A percentile compares a stretch with the other conserved stretches of the same genome.
These are phyloP conservation scores for Tenthredo mesomela DNA, from an alignment of 2,888 invertebrate genomes.

Conservation along the genomic window DNA sequence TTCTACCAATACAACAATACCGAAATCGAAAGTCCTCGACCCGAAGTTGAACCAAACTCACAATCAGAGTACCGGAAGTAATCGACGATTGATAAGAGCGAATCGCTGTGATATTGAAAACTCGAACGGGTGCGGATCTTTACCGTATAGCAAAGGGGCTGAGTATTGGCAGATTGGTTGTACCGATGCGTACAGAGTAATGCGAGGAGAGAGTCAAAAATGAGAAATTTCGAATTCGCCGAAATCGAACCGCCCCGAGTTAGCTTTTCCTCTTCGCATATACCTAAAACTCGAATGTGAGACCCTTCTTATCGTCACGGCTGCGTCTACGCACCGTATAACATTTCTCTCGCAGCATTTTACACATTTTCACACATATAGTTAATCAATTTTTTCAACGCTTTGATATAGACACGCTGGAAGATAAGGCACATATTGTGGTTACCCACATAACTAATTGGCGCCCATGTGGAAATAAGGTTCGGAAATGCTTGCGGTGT, in stretches of 20 bases:
- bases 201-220: neutral
- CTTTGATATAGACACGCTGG: neutral
- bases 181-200: neutral
- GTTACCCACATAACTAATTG: slow-evolving; percentile 32
- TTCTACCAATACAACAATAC: neutral
- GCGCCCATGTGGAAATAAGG: neutral
- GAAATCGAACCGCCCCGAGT: neutral
- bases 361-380: neutral
- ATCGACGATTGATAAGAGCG: neutral
- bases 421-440: slow-evolving; percentile 19
- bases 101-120: neutral
- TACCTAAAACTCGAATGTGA: neutral
- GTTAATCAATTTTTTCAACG: neutral
- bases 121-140: neutral
- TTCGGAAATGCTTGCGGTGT: neutral
- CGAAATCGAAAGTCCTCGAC: slow-evolving; percentile 24
- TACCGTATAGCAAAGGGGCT: neutral
- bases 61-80: neutral
- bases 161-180: neutral
- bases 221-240: no score
- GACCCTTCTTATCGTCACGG: neutral
- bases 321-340: neutral
- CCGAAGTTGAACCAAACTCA: neutral
- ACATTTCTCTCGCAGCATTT: neutral
- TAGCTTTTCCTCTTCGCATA: neutral